Evolutionary conservation across 2,113 vertebrate species (phyloP), one percentile per base, ranked within the genome.

Genomic region (Cyprichromis sp.): DNA sequence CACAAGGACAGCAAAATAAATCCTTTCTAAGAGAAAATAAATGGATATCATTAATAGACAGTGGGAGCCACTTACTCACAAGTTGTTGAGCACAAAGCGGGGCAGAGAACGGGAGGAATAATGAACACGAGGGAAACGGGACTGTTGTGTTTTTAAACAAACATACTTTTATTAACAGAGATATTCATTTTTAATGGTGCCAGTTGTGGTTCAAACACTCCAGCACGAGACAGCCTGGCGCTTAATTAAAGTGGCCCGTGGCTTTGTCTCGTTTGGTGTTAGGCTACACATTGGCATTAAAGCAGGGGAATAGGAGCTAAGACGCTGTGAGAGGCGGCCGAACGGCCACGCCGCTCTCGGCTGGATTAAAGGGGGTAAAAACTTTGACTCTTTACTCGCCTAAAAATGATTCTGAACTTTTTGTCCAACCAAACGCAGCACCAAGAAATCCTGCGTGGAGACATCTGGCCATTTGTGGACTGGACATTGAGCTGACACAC

Each of bases 21-120:
- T 90, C 76, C 88, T 87, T 82, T 59, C 84, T 34, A 84, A 53
- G 80, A 89, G 83, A 89, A 94, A 96, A 94, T 85, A 86, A 94
- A 95, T 94, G 93, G 85, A 89, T 88, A 86, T 90, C 92, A 93
- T 95, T 94, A 94, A 91, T 82, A 83, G 89, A 85, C 87, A 85
- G 71, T 53, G 81, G 87, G 84, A 93, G 86, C 71, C 89, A 88
- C 89, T 92, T 81, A 80, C 80, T 92, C 91, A 91, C 54, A 66
- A 57, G 57, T 36, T 47, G 31, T 47, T 68, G 42, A 86, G 42
- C 66, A 59, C 57, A 80, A 73, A 84, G 45, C 24, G 9, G 24
- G 26, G 52, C 5, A 21, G 82, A 89, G 36, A 79, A 73, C 8
- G 2, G 36, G 40, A 84, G 36, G n/a, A 53, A 55, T 59, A 73